These are phyloP conservation scores for Emydocephalus ijimae DNA, from an alignment of 2,113 vertebrate species.

Conservation along the genomic window DNA sequence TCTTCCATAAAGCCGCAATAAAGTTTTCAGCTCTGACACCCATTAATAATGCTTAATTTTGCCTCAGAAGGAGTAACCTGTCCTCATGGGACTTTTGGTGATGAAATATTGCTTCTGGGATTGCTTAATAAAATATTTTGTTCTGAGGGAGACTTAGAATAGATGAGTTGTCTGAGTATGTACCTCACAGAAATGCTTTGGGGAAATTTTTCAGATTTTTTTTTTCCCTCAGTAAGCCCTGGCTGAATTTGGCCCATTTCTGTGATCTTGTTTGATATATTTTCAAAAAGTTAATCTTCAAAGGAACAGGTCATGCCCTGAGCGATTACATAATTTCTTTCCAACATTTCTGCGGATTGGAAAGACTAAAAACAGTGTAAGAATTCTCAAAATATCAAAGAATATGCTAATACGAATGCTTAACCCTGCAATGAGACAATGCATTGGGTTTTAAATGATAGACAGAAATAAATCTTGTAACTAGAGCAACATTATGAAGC, in stretches of 20 bases:
- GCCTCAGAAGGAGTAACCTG: not conserved
- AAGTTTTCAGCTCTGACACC: not conserved
- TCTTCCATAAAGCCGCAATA: not conserved
- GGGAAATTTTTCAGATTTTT: not conserved
- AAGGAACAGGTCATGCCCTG: not conserved
- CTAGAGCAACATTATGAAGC: conserved; percentile 40
- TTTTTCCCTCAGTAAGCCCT: not conserved
- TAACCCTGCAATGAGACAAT: conserved; percentile 28
- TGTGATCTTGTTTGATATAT: not conserved
- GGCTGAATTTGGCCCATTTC: not conserved
- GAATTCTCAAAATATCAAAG: conserved; percentile 54
- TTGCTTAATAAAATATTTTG: not conserved
- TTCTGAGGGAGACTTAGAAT: not conserved
- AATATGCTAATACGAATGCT: conserved; percentile 49
- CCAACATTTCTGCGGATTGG: not conserved
- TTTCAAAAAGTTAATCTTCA: not conserved
- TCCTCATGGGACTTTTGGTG: not conserved
- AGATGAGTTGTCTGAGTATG: not conserved
- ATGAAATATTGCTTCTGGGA: not conserved
- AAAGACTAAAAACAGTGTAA: conserved; percentile 49
- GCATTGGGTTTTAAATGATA: conserved; percentile 40
- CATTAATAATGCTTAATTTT: not conserved
- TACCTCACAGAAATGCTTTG: not conserved
- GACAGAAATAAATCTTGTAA: conserved; percentile 15
- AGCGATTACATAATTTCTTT: not conserved